phyloP scores from a whole-genome alignment of 2,888 invertebrate species.

The Pristionchus mayeri region DNA sequence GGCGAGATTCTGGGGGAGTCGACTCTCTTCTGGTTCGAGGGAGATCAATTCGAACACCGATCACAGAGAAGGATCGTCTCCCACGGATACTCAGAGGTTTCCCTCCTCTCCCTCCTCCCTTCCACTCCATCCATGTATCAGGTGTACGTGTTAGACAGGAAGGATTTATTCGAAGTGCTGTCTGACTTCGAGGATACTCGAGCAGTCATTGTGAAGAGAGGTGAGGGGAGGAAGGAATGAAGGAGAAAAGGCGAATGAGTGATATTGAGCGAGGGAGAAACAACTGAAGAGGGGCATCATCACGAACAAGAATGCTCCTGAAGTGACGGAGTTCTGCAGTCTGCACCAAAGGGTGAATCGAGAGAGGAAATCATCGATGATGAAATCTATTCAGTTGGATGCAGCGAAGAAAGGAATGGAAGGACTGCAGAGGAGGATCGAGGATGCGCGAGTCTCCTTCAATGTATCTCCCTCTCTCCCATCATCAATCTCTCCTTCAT shows the following conservation, averaged over 20 bases:
- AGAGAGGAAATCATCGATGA: background rate
- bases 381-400: background rate
- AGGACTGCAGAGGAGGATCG: background rate
- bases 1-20: slow-evolving; percentile 5
- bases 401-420: slow-evolving; percentile 17
- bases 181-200: background rate
- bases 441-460: slow-evolving; percentile 7
- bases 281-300: background rate
- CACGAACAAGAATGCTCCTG: background rate
- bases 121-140: background rate
- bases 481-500: background rate
- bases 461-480: background rate
- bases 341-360: background rate
- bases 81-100: slow-evolving; percentile 36
- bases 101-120: background rate
- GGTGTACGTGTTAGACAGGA: slow-evolving; percentile 6
- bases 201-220: background rate
- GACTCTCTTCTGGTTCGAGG: slow-evolving; percentile 34
- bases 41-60: slow-evolving; percentile 19
- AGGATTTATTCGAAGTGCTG: slow-evolving; percentile 17
- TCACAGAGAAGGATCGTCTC: background rate
- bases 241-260: background rate
- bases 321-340: background rate
- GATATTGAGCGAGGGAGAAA: background rate
- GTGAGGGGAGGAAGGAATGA: background rate